phyloP scores from a whole-genome alignment of 1,140 invertebrate species.

The Holotrichia oblita region DNA sequence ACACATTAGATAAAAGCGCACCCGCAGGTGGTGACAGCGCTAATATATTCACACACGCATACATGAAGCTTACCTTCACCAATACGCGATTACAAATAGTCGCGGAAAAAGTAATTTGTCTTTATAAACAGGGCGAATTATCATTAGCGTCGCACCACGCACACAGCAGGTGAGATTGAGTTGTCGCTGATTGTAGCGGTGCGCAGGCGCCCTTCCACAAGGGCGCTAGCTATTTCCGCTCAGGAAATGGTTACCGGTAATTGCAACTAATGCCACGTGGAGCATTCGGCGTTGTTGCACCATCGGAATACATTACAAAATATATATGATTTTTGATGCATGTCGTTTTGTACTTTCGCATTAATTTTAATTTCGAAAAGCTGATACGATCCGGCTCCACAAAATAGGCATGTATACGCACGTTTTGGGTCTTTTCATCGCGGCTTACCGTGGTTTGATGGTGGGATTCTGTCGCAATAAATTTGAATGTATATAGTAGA shows the following conservation, averaged over 20 bases:
- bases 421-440: neutral
- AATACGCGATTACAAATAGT: neutral
- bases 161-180: slow-evolving; percentile 41
- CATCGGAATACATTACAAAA: slow-evolving; percentile 41
- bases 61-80: neutral
- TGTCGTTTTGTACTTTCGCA: slow-evolving; percentile 29
- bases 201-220: slow-evolving; percentile 33
- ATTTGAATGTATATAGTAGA: neutral
- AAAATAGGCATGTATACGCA: neutral
- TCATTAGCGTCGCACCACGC: slow-evolving; percentile 12
- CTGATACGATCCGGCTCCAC: neutral
- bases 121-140: slow-evolving; percentile 40
- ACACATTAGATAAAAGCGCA: slow-evolving; percentile 7
- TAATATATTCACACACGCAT: neutral
- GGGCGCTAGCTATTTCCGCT: slow-evolving; percentile 55
- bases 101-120: slow-evolving; percentile 41
- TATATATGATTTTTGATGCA: slow-evolving; percentile 40
- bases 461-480: neutral
- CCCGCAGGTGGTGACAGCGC: neutral
- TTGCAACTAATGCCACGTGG: slow-evolving; percentile 57
- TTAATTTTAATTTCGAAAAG: slow-evolving; percentile 10
- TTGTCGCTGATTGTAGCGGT: neutral
- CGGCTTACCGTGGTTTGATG: neutral
- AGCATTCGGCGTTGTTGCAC: slow-evolving; percentile 36
- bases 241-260: slow-evolving; percentile 59